phyloP scores from a whole-genome alignment of 1,140 invertebrate species.

The Polypedilum vanderplanki region DNA sequence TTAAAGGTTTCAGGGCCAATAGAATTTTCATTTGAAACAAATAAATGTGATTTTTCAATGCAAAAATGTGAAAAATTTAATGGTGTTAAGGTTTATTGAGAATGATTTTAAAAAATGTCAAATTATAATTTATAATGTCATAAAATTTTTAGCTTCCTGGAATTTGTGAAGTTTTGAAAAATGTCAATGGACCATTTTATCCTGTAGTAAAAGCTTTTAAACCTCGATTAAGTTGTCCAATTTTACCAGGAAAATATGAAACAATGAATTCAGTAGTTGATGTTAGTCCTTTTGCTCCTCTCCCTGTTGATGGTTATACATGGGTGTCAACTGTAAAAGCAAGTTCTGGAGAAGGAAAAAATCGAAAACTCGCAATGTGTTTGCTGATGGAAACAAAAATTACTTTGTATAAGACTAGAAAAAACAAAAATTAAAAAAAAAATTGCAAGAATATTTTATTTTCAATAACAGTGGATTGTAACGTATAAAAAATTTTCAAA shows the following conservation, averaged over 20 bases:
- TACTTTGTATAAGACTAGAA: background rate
- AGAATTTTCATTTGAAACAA: background rate
- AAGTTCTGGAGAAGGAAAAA: background rate
- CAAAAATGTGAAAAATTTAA: background rate
- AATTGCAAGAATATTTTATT: background rate
- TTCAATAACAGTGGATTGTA: background rate
- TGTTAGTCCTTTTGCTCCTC: background rate
- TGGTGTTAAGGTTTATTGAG: background rate
- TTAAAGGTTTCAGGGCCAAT: background rate
- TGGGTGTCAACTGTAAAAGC: background rate
- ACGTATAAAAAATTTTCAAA: background rate
- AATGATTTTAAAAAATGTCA: background rate
- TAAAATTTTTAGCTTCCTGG: background rate
- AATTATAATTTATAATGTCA: background rate
- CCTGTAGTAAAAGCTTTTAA: background rate
- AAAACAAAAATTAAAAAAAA: background rate
- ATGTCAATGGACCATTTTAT: background rate
- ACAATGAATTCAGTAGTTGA: background rate
- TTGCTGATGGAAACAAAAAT: background rate
- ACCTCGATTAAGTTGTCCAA: background rate
- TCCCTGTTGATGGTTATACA: background rate
- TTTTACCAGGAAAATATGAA: background rate
- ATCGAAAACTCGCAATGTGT: background rate
- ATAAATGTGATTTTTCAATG: background rate
- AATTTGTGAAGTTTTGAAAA: background rate